These are phyloP conservation scores for Raja brachyura DNA, from an alignment of 2,113 vertebrate genomes.

Conservation along the genomic window DNA sequence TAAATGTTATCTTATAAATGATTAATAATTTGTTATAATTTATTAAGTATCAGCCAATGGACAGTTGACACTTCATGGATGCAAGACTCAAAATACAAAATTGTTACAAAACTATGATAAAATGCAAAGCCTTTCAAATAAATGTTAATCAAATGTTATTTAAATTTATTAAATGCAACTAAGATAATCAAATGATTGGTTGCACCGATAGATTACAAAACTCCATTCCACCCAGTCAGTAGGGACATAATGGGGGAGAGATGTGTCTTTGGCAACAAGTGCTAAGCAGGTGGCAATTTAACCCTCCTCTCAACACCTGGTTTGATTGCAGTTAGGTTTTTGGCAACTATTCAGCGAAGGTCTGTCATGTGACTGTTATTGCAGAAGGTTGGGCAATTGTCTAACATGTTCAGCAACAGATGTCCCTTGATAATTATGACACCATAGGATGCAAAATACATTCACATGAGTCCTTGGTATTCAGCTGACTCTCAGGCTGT, in stretches of 20 bases:
- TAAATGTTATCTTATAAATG: no score
- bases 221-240: background rate
- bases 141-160: background rate
- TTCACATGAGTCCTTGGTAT: background rate
- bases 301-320: no score
- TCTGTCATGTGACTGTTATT: background rate
- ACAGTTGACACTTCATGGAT: no score
- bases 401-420: constrained; percentile 8
- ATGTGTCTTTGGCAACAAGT: no score
- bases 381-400: background rate
- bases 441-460: background rate
- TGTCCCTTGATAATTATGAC: background rate
- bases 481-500: constrained; percentile 4
- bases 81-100: no score
- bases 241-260: no score
- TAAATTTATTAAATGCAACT: background rate
- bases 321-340: background rate
- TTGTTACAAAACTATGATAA: no score
- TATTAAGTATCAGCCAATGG: no score
- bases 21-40: no score
- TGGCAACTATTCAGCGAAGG: background rate
- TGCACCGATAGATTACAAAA: no score
- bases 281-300: no score
- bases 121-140: background rate
- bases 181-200: background rate